phyloP scores from a whole-genome alignment of 1,140 invertebrate species.

The Mercenaria mercenaria region DNA sequence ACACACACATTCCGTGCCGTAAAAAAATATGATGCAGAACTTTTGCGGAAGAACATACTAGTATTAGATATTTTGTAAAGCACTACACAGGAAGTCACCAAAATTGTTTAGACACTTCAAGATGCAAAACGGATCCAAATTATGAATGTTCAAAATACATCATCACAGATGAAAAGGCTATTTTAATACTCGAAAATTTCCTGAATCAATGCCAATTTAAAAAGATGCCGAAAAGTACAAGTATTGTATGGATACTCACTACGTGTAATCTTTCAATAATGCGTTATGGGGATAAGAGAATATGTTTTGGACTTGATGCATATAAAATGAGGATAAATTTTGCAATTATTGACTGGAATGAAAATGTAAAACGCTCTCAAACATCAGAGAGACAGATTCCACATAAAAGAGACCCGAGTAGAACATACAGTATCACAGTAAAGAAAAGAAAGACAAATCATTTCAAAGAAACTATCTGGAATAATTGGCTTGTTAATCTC shows the following conservation, averaged over 20 bases:
- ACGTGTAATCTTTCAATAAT: not conserved
- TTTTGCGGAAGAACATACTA: not conserved
- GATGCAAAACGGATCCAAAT: conserved; percentile 24
- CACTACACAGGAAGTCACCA: not conserved
- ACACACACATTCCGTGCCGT: not conserved
- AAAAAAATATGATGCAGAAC: not conserved
- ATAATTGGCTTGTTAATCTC: not conserved
- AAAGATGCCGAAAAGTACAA: not conserved
- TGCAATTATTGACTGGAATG: conserved; percentile 2
- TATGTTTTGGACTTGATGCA: conserved; percentile 3
- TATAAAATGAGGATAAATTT: conserved; percentile 1
- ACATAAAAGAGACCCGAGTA: not conserved
- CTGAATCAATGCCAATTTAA: no score
- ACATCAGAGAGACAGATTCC: not conserved
- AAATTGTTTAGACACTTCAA: not conserved
- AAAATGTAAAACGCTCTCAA: not conserved
- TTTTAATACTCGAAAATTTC: no score
- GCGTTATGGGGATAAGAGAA: conserved; percentile 7
- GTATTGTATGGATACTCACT: not conserved
- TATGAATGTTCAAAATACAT: conserved; percentile 12
- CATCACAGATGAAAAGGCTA: not conserved
- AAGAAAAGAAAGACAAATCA: not conserved
- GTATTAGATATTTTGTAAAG: not conserved
- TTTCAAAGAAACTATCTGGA: conserved; percentile 3
- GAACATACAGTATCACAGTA: not conserved